Percentiles rank a stretch among this genome's conserved stretches.
Conservation (phyloP, 2,797 vertebrate genomes). For the Gadopsis marmoratus region DNA sequence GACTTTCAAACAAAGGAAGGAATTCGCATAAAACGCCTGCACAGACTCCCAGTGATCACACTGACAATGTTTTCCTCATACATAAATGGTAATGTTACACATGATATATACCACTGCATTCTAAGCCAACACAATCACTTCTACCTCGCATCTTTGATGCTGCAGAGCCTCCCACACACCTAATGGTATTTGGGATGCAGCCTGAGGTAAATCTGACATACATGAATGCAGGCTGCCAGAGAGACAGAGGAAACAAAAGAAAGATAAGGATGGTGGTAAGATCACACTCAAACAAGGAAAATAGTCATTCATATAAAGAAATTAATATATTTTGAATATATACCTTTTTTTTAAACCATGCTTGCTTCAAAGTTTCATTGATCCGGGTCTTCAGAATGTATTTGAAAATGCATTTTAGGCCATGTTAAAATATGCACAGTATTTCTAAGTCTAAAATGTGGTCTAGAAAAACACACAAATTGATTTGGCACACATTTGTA, state of each 20-base stretch:
- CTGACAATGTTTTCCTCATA: conserved; percentile 5
- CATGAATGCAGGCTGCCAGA: conserved; percentile 25
- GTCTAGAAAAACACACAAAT: not conserved
- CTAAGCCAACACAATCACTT: conserved; percentile 35
- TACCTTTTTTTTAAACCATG: not conserved
- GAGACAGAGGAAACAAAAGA: conserved; percentile 14
- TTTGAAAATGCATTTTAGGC: not conserved
- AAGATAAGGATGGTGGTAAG: conserved; percentile 3
- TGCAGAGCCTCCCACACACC: conserved; percentile 54
- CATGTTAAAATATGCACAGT: not conserved
- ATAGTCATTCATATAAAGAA: not conserved
- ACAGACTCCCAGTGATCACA: conserved; percentile 6
- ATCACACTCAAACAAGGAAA: not conserved
- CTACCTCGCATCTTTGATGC: conserved; percentile 38
- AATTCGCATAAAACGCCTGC: conserved; percentile 17
- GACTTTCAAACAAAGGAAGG: conserved; percentile 10
- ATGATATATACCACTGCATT: conserved; percentile 31
- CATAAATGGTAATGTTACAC: conserved; percentile 43
- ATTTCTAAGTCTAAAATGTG: not conserved
- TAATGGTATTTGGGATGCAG: conserved; percentile 58
- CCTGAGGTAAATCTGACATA: conserved; percentile 53
- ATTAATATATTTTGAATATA: not conserved
- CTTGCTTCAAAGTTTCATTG: not conserved
- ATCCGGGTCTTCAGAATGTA: not conserved
- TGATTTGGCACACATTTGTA: not conserved